Conservation (phyloP, 2,113 vertebrate species). For the Panthera tigris region DNA sequence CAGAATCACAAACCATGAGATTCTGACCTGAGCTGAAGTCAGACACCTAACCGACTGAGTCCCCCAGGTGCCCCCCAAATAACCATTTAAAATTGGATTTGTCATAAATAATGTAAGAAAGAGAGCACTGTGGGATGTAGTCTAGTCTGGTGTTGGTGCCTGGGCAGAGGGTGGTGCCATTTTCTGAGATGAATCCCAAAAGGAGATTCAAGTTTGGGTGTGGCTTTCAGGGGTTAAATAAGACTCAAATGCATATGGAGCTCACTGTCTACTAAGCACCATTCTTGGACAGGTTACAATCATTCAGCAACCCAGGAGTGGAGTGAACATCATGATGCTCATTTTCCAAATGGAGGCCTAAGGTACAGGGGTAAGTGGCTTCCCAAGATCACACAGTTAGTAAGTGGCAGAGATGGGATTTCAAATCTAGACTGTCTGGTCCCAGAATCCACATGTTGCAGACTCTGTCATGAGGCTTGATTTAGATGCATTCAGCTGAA, state of each 20-base stretch:
- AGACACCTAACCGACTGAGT: too few relatives aligned
- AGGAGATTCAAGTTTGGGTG: neutral
- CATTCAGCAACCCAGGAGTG: too few relatives aligned
- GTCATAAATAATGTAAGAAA: neutral
- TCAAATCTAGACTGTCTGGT: neutral
- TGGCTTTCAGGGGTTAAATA: neutral
- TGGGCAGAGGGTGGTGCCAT: neutral
- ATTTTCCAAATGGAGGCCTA: neutral
- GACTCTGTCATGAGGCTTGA: neutral
- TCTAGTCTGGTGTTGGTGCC: neutral
- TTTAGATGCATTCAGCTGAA: neutral
- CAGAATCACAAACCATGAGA: too few relatives aligned
- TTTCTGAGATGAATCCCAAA: neutral
- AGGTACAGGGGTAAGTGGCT: neutral
- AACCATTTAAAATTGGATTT: neutral
- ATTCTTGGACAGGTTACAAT: neutral
- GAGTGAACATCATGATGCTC: neutral
- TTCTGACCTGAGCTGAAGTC: too few relatives aligned
- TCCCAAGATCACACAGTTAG: neutral
- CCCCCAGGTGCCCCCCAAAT: neutral
- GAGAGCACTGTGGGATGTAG: neutral
- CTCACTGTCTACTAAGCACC: neutral
- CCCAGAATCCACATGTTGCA: neutral
- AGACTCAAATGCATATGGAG: neutral
- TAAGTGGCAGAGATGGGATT: neutral